These are phyloP conservation scores for Bothrops jararaca DNA, from an alignment of 2,113 vertebrate species.

Conservation along the genomic window DNA sequence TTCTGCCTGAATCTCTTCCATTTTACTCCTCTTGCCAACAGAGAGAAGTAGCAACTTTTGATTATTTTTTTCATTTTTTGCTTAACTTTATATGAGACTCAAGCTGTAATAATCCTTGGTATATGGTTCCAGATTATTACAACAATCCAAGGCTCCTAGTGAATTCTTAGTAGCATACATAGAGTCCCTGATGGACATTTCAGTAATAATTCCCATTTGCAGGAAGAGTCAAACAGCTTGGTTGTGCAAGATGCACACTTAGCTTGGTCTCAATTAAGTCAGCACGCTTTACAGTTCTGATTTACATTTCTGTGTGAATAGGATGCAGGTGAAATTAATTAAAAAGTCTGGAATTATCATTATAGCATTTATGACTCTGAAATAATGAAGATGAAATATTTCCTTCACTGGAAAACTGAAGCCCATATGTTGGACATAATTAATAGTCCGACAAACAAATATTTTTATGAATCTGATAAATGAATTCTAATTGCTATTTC, in stretches of 20 bases:
- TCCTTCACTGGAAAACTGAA: conserved; percentile 10
- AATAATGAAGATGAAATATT: conserved; percentile 12
- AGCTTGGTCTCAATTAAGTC: not conserved
- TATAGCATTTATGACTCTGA: not conserved
- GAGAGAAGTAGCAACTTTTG: not conserved
- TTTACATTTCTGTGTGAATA: not conserved
- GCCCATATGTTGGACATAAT: not conserved
- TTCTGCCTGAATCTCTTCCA: not conserved
- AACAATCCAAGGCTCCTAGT: not conserved
- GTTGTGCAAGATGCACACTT: not conserved
- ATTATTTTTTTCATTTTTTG: not conserved
- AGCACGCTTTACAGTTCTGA: not conserved
- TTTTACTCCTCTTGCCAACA: not conserved
- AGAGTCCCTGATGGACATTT: not conserved
- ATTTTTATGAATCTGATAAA: not conserved
- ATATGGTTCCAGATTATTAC: not conserved
- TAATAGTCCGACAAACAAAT: not conserved
- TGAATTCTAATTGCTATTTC: not conserved
- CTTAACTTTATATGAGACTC: not conserved
- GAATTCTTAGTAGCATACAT: not conserved
- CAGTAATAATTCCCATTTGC: not conserved
- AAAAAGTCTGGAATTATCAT: not conserved
- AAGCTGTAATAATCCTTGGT: not conserved
- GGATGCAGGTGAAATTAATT: not conserved
- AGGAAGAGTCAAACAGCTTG: not conserved